Evolutionary conservation across 2,888 invertebrate genomes (phyloP).

Genomic region (Zeuzera pyrina): DNA sequence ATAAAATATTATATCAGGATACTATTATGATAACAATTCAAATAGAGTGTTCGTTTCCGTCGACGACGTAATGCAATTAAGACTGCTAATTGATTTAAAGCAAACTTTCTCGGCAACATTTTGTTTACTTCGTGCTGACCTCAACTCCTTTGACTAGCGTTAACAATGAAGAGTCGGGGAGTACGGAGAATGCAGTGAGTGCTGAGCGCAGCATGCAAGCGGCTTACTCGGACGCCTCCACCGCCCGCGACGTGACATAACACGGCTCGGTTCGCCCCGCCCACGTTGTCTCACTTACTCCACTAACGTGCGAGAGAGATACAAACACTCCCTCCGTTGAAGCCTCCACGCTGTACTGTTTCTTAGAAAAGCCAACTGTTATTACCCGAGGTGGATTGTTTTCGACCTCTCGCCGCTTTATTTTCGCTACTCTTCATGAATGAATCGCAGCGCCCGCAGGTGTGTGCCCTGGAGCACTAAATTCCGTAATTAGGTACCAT

Average conservation of each 20-base stretch:
- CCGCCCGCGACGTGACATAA: constrained; percentile 54
- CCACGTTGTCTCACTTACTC: constrained; percentile 55
- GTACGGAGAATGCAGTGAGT: constrained; percentile 39
- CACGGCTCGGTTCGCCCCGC: constrained; percentile 61
- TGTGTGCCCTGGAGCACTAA: constrained; percentile 53
- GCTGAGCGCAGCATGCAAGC: constrained; percentile 43
- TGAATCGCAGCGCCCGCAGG: constrained; percentile 60
- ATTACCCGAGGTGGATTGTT: constrained; percentile 63
- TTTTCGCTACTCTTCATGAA: constrained; percentile 58
- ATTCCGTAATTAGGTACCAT: constrained; percentile 54
- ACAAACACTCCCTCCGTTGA: constrained; percentile 45
- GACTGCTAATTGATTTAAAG: background rate
- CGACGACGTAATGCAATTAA: constrained; percentile 1
- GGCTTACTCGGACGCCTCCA: constrained; percentile 37
- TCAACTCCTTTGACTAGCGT: constrained; percentile 34
- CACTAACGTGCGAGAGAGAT: constrained; percentile 41
- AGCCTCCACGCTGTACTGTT: constrained; percentile 60
- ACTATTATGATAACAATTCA: too few relatives aligned
- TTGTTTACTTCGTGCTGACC: constrained; percentile 22
- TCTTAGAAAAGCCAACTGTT: constrained; percentile 69
- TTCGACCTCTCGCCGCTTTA: constrained; percentile 51
- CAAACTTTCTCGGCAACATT: constrained; percentile 2
- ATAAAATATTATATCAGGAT: too few relatives aligned
- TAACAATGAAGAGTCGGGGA: constrained; percentile 52
- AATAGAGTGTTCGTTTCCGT: too few relatives aligned